Conservation (phyloP, 23 tunicate species). For the Styela plicata region DNA sequence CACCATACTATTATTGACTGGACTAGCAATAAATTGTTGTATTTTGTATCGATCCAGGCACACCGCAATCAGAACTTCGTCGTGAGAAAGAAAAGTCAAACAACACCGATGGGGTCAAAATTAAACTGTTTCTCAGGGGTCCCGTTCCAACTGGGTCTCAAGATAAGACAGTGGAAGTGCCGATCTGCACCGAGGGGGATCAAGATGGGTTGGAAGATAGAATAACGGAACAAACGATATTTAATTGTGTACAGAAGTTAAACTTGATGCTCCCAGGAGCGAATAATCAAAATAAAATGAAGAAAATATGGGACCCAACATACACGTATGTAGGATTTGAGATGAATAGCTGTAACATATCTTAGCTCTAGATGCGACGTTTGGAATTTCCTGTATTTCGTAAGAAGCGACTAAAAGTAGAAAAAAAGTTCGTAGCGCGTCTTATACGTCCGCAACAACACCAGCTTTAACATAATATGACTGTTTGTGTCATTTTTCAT, state of each 20-base stretch:
- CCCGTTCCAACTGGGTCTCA: slow-evolving; percentile 30
- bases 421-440: too few species aligned
- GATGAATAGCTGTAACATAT: too few species aligned
- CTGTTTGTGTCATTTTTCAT: too few species aligned
- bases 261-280: slow-evolving; percentile 32
- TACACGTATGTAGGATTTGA: slow-evolving; percentile 97
- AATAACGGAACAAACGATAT: slow-evolving; percentile 35
- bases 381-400: too few species aligned
- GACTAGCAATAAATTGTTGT: too few species aligned
- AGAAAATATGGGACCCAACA: slow-evolving; percentile 82
- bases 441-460: too few species aligned
- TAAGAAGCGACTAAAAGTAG: too few species aligned
- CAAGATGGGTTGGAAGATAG: neutral
- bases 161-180: slow-evolving; percentile 26
- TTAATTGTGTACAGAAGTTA: slow-evolving; percentile 58
- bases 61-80: slow-evolving; percentile 62
- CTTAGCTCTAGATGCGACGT: too few species aligned
- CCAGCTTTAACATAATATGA: too few species aligned
- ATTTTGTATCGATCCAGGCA: too few species aligned
- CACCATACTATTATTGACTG: too few species aligned
- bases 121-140: slow-evolving; percentile 44
- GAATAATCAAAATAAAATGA: slow-evolving; percentile 55
- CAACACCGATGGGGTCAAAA: slow-evolving; percentile 19
- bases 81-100: slow-evolving; percentile 27
- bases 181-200: neutral